Conservation (phyloP, 1,140 invertebrate genomes). For the Hesperophylax magnus region DNA sequence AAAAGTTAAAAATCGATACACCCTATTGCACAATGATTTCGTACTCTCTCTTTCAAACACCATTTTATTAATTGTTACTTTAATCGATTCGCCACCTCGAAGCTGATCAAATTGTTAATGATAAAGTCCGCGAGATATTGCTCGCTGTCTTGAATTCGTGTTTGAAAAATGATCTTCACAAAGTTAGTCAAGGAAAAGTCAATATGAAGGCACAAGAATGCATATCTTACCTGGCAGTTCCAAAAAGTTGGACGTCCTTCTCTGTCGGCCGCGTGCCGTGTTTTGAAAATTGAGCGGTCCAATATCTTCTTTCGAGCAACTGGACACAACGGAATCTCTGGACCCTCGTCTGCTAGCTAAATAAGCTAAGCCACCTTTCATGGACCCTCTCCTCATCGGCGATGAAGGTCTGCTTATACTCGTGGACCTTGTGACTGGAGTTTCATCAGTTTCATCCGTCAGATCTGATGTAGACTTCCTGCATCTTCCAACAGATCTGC, state of each 20-base stretch:
- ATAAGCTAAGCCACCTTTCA: constrained; percentile 81
- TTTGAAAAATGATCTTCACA: too few relatives aligned
- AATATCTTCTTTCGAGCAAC: constrained; percentile 80
- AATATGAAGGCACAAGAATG: too few relatives aligned
- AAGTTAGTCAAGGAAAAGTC: too few relatives aligned
- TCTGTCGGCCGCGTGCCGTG: constrained; percentile 79
- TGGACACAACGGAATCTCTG: constrained; percentile 74
- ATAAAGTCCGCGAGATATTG: too few relatives aligned
- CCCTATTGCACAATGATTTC: too few relatives aligned
- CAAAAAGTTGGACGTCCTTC: constrained; percentile 88
- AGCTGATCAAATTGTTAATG: too few relatives aligned
- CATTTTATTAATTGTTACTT: too few relatives aligned
- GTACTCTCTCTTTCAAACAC: too few relatives aligned
- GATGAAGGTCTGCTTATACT: constrained; percentile 74
- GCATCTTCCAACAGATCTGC: constrained; percentile 67
- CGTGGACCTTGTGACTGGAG: constrained; percentile 74
- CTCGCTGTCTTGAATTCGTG: too few relatives aligned
- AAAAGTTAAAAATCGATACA: too few relatives aligned
- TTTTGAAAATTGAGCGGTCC: constrained; percentile 84
- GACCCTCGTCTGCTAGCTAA: constrained; percentile 82
- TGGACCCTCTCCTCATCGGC: constrained; percentile 72
- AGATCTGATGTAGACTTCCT: constrained; percentile 82
- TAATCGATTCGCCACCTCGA: too few relatives aligned
- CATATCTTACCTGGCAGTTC: constrained; percentile 81
- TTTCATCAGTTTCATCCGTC: constrained; percentile 76